These are phyloP conservation scores for Drosophila birchii DNA, from an alignment of 2,888 invertebrate species.

Conservation along the genomic window DNA sequence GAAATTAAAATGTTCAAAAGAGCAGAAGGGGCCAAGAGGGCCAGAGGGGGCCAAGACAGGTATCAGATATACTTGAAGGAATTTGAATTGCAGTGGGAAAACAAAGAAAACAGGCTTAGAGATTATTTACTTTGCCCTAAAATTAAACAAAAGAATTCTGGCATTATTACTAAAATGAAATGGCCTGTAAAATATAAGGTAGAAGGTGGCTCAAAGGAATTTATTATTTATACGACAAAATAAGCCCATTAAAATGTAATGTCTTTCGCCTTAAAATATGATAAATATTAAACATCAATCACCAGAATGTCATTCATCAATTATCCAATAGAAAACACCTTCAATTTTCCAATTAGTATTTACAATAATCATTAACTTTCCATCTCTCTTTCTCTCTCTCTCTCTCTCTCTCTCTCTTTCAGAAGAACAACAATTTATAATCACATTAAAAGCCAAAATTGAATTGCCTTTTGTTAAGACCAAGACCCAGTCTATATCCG, in stretches of 20 bases:
- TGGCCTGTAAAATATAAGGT: background rate
- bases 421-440: constrained; percentile 23
- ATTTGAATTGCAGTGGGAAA: constrained; percentile 17
- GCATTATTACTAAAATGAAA: background rate
- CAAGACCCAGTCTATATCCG: constrained; percentile 7
- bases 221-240: background rate
- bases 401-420: background rate
- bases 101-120: background rate
- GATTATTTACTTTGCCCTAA: background rate
- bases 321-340: background rate
- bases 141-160: background rate
- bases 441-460: constrained; percentile 30
- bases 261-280: background rate
- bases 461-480: constrained; percentile 11
- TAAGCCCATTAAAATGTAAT: background rate
- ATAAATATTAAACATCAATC: background rate
- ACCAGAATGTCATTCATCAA: background rate
- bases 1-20: constrained; percentile 40
- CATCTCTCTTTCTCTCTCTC: background rate
- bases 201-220: too few species aligned
- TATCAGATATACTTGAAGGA: background rate
- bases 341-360: constrained; percentile 26
- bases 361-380: constrained; percentile 4
- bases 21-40: constrained; percentile 14
- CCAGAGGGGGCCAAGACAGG: constrained; percentile 7